Evolutionary conservation across 2,113 vertebrate species (phyloP).

Genomic region (Neodontobutis hainanensis): DNA sequence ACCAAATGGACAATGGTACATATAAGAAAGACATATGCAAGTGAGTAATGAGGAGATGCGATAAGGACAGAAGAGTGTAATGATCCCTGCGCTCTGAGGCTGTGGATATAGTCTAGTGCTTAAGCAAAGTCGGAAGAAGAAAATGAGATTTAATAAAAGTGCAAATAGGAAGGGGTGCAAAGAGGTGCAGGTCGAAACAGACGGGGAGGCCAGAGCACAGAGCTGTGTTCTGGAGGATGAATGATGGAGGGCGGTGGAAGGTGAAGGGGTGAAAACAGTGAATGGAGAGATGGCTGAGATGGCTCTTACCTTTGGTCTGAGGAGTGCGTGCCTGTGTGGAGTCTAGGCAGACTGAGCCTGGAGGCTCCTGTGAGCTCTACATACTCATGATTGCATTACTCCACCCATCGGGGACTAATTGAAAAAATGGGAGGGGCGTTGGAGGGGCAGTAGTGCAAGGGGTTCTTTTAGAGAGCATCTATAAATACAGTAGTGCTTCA

Average conservation of each 20-base stretch:
- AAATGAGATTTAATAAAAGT: conserved; percentile 29
- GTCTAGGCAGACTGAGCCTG: conserved; percentile 74
- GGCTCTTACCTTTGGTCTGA: conserved; percentile 73
- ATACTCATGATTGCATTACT: conserved; percentile 79
- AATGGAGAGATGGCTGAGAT: conserved; percentile 46
- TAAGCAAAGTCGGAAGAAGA: conserved; percentile 5
- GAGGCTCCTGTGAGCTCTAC: conserved; percentile 33
- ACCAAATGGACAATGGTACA: neutral
- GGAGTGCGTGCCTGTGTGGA: conserved; percentile 70
- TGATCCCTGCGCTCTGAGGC: neutral
- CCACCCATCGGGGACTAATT: conserved; percentile 80
- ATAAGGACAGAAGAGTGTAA: conserved; percentile 14
- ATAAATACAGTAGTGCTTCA: conserved; percentile 77
- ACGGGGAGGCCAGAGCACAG: conserved; percentile 34
- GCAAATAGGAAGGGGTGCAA: conserved; percentile 33
- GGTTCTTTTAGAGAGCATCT: conserved; percentile 75
- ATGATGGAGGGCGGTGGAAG: conserved; percentile 48
- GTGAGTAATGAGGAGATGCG: neutral
- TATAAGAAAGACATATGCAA: neutral
- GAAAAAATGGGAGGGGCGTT: conserved; percentile 58
- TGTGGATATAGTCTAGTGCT: conserved; percentile 16
- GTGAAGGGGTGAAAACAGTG: conserved; percentile 54
- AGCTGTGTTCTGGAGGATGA: conserved; percentile 28
- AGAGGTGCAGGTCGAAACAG: conserved; percentile 45
- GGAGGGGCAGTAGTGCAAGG: conserved; percentile 13